phyloP scores from a whole-genome alignment of 2,113 vertebrate genomes.

The Progne subis region DNA sequence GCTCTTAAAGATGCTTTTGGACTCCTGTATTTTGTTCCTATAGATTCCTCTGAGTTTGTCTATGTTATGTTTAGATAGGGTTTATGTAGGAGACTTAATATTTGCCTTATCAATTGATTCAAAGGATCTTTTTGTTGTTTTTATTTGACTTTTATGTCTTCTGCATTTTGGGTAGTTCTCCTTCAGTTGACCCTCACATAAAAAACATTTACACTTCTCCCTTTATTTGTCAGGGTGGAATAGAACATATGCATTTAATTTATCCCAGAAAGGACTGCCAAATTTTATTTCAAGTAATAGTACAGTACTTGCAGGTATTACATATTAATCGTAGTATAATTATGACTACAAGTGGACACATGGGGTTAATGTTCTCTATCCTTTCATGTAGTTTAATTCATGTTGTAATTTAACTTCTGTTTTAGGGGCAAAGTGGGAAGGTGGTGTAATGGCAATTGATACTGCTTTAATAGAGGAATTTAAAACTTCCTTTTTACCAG shows the following conservation, averaged over 20 bases:
- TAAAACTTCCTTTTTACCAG: not conserved
- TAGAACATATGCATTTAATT: conserved; percentile 13
- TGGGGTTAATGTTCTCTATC: not conserved
- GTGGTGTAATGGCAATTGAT: not conserved
- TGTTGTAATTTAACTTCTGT: not conserved
- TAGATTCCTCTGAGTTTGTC: not conserved
- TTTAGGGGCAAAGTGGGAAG: not conserved
- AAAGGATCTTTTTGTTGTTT: not conserved
- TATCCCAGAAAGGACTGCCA: not conserved
- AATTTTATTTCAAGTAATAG: conserved; percentile 23
- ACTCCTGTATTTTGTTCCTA: not conserved
- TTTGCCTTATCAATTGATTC: not conserved
- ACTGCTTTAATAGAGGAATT: not conserved
- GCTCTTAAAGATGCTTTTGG: not conserved
- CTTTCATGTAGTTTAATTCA: not conserved
- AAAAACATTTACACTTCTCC: conserved; percentile 5
- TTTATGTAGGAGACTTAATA: not conserved
- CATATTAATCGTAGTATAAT: not conserved
- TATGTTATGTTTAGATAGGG: not conserved
- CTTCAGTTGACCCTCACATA: conserved; percentile 7
- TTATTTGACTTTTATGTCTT: not conserved
- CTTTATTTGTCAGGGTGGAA: not conserved
- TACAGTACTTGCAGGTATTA: not conserved
- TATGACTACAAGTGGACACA: not conserved
- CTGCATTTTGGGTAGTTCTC: not conserved